Conservation (phyloP, 2,113 vertebrate genomes). For the Brevimyrus niger region DNA sequence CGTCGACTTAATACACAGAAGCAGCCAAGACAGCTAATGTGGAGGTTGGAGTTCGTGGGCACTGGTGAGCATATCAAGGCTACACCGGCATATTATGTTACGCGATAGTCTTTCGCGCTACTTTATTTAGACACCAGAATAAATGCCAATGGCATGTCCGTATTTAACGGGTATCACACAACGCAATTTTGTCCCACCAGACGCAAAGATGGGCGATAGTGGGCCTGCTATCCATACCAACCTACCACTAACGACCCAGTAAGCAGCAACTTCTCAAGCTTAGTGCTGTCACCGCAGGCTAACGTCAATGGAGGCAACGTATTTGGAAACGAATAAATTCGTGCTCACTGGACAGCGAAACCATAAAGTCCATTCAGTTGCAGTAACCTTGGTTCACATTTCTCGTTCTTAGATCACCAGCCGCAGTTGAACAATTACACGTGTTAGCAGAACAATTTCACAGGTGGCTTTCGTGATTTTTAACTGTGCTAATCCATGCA, state of each 20-base stretch:
- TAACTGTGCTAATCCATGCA: neutral
- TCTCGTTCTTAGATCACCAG: neutral
- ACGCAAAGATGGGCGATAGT: neutral
- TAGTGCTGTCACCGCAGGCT: neutral
- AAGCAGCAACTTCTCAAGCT: neutral
- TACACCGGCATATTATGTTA: neutral
- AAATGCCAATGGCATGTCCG: neutral
- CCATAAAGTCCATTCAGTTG: neutral
- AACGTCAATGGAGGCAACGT: neutral
- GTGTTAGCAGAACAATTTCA: neutral
- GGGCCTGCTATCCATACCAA: neutral
- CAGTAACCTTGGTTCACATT: neutral
- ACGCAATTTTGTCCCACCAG: neutral
- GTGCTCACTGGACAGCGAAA: neutral
- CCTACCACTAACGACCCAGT: neutral
- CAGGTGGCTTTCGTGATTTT: neutral
- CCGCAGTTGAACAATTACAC: neutral
- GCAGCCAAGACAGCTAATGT: neutral
- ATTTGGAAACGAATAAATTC: neutral
- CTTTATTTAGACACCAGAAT: neutral
- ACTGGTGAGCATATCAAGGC: neutral
- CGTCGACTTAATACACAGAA: neutral
- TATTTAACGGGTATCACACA: neutral
- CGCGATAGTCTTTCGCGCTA: neutral
- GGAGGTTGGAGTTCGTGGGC: neutral